These are phyloP conservation scores for Pseudomyrmex gracilis DNA, from an alignment of 1,140 invertebrate species.

Conservation along the genomic window DNA sequence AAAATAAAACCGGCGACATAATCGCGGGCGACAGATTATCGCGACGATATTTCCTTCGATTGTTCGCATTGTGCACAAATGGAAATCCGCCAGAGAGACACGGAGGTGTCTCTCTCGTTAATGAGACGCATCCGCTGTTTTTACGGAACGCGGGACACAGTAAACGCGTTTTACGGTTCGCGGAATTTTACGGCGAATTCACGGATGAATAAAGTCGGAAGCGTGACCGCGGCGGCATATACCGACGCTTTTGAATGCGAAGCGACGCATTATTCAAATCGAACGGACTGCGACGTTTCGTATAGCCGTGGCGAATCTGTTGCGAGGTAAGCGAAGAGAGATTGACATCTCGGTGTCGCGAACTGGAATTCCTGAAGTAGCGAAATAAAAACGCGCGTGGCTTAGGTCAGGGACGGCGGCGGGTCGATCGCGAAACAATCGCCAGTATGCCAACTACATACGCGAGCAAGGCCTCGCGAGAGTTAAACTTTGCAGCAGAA, in stretches of 20 bases:
- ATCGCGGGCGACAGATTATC: not conserved
- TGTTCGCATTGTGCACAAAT: not conserved
- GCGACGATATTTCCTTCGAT: not conserved
- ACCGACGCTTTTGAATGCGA: conserved; percentile 10
- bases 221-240: not conserved
- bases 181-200: not conserved
- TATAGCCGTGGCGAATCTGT: not conserved
- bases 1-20: not conserved
- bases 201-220: conserved; percentile 16
- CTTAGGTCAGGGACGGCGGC: conserved; percentile 71
- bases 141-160: not conserved
- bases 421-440: conserved; percentile 69
- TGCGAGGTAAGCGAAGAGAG: not conserved
- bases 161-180: not conserved
- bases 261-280: conserved; percentile 48
- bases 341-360: conserved; percentile 42
- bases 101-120: not conserved
- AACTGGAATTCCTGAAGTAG: conserved; percentile 51
- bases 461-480: conserved; percentile 2
- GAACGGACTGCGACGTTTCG: not conserved
- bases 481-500: not conserved
- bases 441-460: conserved; percentile 29
- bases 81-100: not conserved
- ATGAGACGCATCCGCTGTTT: not conserved
- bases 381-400: conserved; percentile 63